phyloP scores from a whole-genome alignment of 2,888 invertebrate genomes.

The Cephus pygmeus region DNA sequence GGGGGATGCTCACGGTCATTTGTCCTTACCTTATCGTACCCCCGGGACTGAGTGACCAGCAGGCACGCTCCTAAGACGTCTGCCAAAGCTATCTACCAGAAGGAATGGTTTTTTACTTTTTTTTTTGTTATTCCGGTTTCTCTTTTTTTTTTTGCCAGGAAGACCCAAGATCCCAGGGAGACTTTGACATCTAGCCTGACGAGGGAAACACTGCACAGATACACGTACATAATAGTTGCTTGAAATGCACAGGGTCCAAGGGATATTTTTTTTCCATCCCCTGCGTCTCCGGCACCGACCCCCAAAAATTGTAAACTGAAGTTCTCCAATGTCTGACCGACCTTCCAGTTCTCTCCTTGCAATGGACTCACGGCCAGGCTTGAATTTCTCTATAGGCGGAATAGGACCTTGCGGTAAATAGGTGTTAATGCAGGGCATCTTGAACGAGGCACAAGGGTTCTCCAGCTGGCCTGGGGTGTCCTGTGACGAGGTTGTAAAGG shows the following conservation, averaged over 20 bases:
- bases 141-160: neutral
- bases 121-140: neutral
- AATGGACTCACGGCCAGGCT: neutral
- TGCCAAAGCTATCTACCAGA: neutral
- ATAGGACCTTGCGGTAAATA: slow-evolving; percentile 45
- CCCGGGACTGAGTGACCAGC: slow-evolving; percentile 44
- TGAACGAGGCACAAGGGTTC: slow-evolving; percentile 27
- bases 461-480: slow-evolving; percentile 22
- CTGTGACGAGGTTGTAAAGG: slow-evolving; percentile 57
- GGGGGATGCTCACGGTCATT: slow-evolving; percentile 51
- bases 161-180: too few relatives aligned
- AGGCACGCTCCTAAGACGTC: neutral
- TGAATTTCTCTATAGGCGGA: neutral
- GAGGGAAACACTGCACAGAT: neutral
- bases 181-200: neutral
- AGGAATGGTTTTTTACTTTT: neutral
- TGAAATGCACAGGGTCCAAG: neutral
- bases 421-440: slow-evolving; percentile 61
- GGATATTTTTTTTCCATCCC: neutral
- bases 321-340: neutral
- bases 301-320: neutral
- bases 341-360: neutral
- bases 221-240: neutral
- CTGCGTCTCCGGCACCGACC: neutral
- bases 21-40: slow-evolving; percentile 64